Conservation (phyloP, 2,113 vertebrate genomes). For the Grammomys dolichurus region DNA sequence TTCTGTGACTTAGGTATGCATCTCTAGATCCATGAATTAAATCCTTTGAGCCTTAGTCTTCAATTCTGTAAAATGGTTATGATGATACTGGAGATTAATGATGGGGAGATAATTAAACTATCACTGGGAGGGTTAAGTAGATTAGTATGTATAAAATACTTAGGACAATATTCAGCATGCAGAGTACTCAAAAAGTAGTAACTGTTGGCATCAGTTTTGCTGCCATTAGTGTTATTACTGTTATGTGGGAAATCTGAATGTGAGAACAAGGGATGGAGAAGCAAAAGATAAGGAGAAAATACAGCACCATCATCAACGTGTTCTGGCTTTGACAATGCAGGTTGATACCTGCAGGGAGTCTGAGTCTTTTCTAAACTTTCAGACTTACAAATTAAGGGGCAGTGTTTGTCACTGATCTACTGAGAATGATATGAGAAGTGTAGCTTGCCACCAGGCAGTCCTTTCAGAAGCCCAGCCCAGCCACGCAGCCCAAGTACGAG, state of each 20-base stretch:
- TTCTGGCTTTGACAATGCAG: conserved; percentile 14
- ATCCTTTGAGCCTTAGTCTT: conserved; percentile 14
- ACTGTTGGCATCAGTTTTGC: neutral
- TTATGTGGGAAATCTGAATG: neutral
- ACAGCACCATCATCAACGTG: neutral
- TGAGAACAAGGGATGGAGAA: neutral
- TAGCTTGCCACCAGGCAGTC: neutral
- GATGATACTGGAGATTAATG: neutral
- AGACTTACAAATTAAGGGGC: neutral
- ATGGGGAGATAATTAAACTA: neutral
- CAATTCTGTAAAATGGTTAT: conserved; percentile 5
- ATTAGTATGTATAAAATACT: neutral
- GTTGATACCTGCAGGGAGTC: neutral
- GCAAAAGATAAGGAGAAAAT: neutral
- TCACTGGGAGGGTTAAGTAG: conserved; percentile 22
- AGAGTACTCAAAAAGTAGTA: neutral
- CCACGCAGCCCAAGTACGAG: neutral
- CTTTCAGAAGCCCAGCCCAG: neutral
- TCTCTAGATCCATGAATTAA: conserved; percentile 31
- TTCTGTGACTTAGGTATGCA: neutral
- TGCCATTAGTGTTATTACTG: neutral
- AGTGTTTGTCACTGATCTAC: neutral
- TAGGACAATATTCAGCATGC: neutral
- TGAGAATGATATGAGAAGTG: neutral
- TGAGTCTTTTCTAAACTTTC: neutral